These are phyloP conservation scores for Scrobipalpa atriplicella DNA, from an alignment of 2,888 invertebrate genomes.

Conservation along the genomic window DNA sequence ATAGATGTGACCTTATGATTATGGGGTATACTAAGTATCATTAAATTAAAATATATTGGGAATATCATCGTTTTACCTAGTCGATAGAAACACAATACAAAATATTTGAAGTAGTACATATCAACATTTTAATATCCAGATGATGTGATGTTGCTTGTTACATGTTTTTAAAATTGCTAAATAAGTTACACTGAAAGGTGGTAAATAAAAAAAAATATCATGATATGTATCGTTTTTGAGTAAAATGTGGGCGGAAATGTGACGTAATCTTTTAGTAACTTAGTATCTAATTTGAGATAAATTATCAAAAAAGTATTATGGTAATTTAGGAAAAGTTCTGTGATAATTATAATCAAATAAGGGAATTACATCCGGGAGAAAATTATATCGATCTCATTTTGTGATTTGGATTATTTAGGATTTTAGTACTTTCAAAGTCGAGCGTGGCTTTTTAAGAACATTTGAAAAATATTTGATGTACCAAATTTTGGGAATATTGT, in stretches of 20 bases:
- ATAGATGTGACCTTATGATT: background rate
- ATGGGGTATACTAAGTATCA: constrained; percentile 46
- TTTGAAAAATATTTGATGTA: background rate
- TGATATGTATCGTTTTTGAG: constrained; percentile 40
- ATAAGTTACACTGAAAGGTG: background rate
- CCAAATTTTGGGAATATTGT: background rate
- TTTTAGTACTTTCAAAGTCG: constrained; percentile 21
- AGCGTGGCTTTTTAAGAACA: background rate
- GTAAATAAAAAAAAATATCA: background rate
- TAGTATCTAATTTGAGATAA: constrained; percentile 35
- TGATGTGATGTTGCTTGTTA: constrained; percentile 36
- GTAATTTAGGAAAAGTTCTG: constrained; percentile 75
- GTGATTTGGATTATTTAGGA: constrained; percentile 53
- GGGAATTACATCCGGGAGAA: constrained; percentile 72
- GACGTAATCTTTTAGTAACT: constrained; percentile 44
- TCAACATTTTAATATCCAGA: constrained; percentile 58
- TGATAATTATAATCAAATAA: constrained; percentile 74
- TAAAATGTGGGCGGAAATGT: constrained; percentile 63
- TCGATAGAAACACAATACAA: constrained; percentile 53
- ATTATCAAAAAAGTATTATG: constrained; percentile 73
- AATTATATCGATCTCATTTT: constrained; percentile 70
- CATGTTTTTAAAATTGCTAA: constrained; percentile 31
- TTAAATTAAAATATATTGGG: constrained; percentile 49
- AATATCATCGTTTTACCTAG: constrained; percentile 50
- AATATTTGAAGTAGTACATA: constrained; percentile 67